Conservation (phyloP, 1,140 invertebrate genomes). For the Formica exsecta region DNA sequence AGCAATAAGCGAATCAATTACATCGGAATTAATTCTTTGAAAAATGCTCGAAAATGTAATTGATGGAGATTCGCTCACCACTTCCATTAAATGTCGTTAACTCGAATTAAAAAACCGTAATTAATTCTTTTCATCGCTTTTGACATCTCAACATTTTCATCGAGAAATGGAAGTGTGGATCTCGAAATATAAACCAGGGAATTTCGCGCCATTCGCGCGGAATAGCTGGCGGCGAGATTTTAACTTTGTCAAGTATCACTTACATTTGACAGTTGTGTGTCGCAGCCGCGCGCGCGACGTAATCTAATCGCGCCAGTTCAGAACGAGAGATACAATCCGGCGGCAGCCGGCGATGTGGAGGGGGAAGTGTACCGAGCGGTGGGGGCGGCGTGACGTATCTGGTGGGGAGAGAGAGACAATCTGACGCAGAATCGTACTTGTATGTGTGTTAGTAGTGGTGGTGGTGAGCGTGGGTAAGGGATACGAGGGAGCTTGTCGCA, state of each 20-base stretch:
- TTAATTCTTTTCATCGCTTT: not conserved
- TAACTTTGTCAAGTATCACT: not conserved
- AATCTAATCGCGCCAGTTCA: slow-evolving; percentile 73
- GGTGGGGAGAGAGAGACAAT: slow-evolving; percentile 12
- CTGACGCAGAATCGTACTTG: slow-evolving; percentile 66
- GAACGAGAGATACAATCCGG: slow-evolving; percentile 34
- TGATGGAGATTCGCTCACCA: not conserved
- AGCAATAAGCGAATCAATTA: not conserved
- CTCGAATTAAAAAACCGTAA: no score
- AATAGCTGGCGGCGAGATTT: no score
- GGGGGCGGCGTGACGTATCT: not conserved
- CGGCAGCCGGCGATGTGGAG: not conserved
- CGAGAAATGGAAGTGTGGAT: not conserved
- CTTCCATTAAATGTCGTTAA: no score
- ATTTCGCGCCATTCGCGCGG: not conserved
- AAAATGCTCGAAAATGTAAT: not conserved
- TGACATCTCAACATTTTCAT: not conserved
- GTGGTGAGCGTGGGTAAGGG: not conserved
- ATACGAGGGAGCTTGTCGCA: not conserved
- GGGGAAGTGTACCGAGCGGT: not conserved
- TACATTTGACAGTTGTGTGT: slow-evolving; percentile 41
- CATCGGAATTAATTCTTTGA: not conserved
- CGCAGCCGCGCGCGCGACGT: slow-evolving; percentile 66
- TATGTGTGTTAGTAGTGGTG: not conserved
- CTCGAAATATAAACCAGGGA: not conserved